Evolutionary conservation across 2,888 invertebrate genomes (phyloP), one percentile per base, ranked within the genome.

Genomic region (Melipona bicolor): DNA sequence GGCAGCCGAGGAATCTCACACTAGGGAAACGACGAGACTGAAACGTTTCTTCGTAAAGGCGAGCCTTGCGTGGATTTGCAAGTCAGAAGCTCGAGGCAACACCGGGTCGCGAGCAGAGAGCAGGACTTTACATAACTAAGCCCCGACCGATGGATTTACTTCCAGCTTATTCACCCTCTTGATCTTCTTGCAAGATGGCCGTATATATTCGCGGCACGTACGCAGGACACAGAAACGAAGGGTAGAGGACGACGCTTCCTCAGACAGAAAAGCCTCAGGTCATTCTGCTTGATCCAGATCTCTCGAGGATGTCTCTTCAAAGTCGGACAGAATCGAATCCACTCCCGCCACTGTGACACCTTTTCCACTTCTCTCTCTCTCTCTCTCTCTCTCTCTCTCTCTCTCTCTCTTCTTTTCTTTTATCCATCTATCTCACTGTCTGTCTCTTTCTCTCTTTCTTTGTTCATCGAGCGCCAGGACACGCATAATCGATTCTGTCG

Each of bases 61-160:
- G 56, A 76, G 56, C 36, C 27, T 27, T 27, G 27, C 73, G n/a
- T 43, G 77, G 79, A 87, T 87, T 84, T 87, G 21, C 62, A 70
- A 81, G 84, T 77, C 77, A 75, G 75, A 79, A 77, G 69, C 83
- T 78, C 77, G 78, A 77, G 77, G 59, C 75, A 69, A 78, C 56
- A 67, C 70, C 52, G 59, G 49, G 68, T 79, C 81, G 87, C 84
- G 56, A 54, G 72, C 43, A 69, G 54, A 56, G 74, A 52, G 72
- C 27, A 49, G 43, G 81, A 83, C 84, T 88, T 88, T 89, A 88
- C 85, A 84, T 88, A 89, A 87, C 87, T 89, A 89, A 89, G 78
- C 83, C 72, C 43, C 69, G 65, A 69, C 78, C 81, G 87, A 87
- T 87, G 85, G 88, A 89, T 88, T 89, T 89, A 85, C 85, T 67